Conservation (phyloP, 2,888 invertebrate genomes). For the Heteromyza rotundicornis region DNA sequence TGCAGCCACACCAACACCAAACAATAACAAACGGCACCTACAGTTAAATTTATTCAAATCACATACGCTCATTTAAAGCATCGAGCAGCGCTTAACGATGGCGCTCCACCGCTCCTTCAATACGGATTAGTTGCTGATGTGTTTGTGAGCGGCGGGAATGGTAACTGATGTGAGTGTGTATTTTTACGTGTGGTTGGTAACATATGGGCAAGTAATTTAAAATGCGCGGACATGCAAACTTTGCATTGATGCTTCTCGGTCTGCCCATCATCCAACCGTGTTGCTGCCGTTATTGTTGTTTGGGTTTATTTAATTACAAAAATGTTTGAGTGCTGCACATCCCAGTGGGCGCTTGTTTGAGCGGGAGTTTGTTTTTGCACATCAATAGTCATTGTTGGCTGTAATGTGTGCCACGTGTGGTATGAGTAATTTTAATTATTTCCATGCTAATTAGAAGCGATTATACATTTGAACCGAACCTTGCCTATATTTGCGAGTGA, state of each 20-base stretch:
- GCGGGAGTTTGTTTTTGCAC: no score
- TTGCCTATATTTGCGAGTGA: no score
- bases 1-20: not conserved
- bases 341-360: no score
- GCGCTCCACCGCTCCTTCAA: no score
- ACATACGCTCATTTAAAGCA: conserved; percentile 2
- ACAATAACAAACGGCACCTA: not conserved
- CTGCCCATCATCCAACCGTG: no score
- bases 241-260: not conserved
- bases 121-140: not conserved
- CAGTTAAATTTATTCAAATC: conserved; percentile 8
- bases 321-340: no score
- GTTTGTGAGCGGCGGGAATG: not conserved
- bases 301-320: no score
- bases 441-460: no score
- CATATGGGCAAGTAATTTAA: not conserved
- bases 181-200: not conserved
- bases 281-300: no score
- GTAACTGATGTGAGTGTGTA: not conserved
- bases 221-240: not conserved
- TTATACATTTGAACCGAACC: no score
- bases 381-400: no score
- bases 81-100: not conserved
- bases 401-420: not conserved
- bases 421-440: not conserved